Evolutionary conservation across 2,888 invertebrate genomes (phyloP), one percentile per base, ranked within the genome.

Genomic region (Cryptocheilus praepositus): DNA sequence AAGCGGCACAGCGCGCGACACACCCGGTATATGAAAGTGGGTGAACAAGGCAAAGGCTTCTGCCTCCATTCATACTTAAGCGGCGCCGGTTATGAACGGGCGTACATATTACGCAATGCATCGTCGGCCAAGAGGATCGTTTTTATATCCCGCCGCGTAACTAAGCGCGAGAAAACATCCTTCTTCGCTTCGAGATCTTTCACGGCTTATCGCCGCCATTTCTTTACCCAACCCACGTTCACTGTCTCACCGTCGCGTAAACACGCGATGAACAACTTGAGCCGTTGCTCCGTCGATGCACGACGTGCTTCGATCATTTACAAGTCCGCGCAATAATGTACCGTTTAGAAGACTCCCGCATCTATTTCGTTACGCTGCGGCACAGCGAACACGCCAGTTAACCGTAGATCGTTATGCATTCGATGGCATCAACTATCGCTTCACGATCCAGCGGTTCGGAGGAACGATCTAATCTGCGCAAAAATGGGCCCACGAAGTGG

Each of bases 61-160:
- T 68, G 70, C 16, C 67, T 81, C 74, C 82, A 81, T 81, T 81
- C 81, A 81, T 80, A 76, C 73, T 79, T 74, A 72, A 74, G 67
- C 77, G 77, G 61, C 67, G 77, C 73, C 66, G 74, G 64, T 79
- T 74, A 77, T 79, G 80, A 78, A 78, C 77, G 80, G 68, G 63
- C 67, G 68, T 68, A 64, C 74, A 61, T 67, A 74, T 78, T 78
- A 78, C 69, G 78, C 77, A 78, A 78, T 67, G 68, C 69, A 74
- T 72, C 79, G 74, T 67, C 71, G 76, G 16, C 61, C 66, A 67
- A 71, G 63, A 58, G 63, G 70, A 77, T 67, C 76, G 74, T 78
- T 78, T 79, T 77, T 78, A 79, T 78, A 74, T 70, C 70, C n/a
- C 71, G 49, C 64, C 71, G 67, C 77, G 71, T 70, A 65, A 67